These are phyloP conservation scores for Poeciliopsis retropinna DNA, from an alignment of 2,113 vertebrate genomes.

Conservation along the genomic window DNA sequence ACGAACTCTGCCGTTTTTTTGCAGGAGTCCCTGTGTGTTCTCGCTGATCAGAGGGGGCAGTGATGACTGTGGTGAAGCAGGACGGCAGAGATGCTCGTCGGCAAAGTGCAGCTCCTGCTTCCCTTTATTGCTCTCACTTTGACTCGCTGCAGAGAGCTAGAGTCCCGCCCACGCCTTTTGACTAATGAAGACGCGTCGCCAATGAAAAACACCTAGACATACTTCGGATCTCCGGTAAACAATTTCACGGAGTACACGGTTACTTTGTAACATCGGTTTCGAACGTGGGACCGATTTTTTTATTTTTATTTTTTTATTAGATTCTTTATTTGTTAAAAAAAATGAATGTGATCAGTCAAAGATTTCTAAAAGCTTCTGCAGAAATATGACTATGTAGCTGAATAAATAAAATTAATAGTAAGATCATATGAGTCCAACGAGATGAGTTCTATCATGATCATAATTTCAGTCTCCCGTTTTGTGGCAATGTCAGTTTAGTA, in stretches of 20 bases:
- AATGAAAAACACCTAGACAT: constrained; percentile 68
- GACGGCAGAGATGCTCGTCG: constrained; percentile 75
- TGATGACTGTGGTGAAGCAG: constrained; percentile 64
- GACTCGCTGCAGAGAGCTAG: constrained; percentile 75
- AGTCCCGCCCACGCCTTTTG: constrained; percentile 81
- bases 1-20: constrained; percentile 57
- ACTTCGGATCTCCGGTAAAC: constrained; percentile 56
- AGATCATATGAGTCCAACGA: constrained; percentile 2
- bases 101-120: constrained; percentile 78
- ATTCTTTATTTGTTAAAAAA: too few relatives aligned
- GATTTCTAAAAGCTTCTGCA: background rate
- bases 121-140: constrained; percentile 76
- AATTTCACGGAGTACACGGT: constrained; percentile 14
- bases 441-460: background rate
- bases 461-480: background rate
- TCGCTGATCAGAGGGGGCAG: constrained; percentile 67
- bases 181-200: constrained; percentile 80
- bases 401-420: background rate
- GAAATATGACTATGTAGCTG: background rate
- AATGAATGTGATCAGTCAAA: constrained; percentile 2
- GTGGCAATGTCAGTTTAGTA: constrained; percentile 7
- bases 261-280: constrained; percentile 1
- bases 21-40: constrained; percentile 55
- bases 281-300: background rate
- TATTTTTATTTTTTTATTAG: background rate